Conservation (phyloP, 2,888 invertebrate genomes). For the Tholera decimalis region DNA sequence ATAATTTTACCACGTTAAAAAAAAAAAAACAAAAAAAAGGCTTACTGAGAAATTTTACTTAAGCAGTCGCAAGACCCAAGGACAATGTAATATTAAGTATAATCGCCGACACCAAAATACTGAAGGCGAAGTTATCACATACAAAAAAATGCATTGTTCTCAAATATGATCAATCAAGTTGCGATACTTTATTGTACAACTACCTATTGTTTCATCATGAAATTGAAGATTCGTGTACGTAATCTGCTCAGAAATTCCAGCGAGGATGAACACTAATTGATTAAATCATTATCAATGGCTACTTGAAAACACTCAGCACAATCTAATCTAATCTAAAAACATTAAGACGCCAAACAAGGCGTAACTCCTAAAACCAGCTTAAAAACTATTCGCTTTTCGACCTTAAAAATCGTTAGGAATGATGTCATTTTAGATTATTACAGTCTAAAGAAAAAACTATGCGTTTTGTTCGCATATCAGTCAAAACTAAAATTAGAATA, state of each 20-base stretch:
- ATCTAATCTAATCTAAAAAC: slow-evolving; percentile 38
- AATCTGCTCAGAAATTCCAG: slow-evolving; percentile 1
- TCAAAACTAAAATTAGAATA: slow-evolving; percentile 67
- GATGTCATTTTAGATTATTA: slow-evolving; percentile 57
- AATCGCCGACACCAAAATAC: neutral
- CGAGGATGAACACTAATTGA: neutral
- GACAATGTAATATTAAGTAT: neutral
- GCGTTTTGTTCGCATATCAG: slow-evolving; percentile 48
- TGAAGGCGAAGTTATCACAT: neutral
- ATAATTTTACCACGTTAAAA: too few relatives aligned
- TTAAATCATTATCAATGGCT: slow-evolving; percentile 13
- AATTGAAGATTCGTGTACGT: neutral
- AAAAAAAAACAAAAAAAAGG: too few relatives aligned
- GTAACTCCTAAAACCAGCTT: slow-evolving; percentile 16
- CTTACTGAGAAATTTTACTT: slow-evolving; percentile 11
- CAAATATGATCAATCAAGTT: slow-evolving; percentile 13
- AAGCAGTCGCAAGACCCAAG: neutral
- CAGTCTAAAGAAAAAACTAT: slow-evolving; percentile 37
- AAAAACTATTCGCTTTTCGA: slow-evolving; percentile 5
- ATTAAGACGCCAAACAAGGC: slow-evolving; percentile 15
- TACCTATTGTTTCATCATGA: slow-evolving; percentile 21
- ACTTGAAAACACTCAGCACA: slow-evolving; percentile 26
- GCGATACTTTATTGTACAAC: slow-evolving; percentile 13
- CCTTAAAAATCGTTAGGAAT: slow-evolving; percentile 52
- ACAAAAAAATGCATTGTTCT: neutral